phyloP scores from a whole-genome alignment of 2,797 vertebrate species.

The Poecilia gillii region DNA sequence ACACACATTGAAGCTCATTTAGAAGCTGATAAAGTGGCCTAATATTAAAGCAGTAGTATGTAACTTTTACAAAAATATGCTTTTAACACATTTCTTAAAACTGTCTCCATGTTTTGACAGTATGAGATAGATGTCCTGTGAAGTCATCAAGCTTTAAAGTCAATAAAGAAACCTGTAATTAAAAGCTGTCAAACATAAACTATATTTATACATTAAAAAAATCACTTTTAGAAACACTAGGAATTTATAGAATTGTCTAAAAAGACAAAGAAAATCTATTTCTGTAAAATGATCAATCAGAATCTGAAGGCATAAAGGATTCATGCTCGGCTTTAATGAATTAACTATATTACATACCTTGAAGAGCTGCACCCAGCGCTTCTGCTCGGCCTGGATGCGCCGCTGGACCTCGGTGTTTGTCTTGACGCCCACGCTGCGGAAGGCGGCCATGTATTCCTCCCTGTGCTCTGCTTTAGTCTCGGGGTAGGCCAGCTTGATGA shows the following conservation, averaged over 20 bases:
- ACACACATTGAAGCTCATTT: neutral
- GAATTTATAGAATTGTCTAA: neutral
- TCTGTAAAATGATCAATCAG: neutral
- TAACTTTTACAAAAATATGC: too few species aligned
- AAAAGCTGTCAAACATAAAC: neutral
- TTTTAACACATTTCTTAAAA: too few species aligned
- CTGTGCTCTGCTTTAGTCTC: constrained; percentile 96
- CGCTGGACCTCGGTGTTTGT: constrained; percentile 90
- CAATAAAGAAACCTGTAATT: neutral
- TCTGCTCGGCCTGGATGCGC: constrained; percentile 92
- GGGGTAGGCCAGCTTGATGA: constrained; percentile 96
- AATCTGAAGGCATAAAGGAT: neutral
- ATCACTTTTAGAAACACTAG: neutral
- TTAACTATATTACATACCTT: constrained; percentile 81
- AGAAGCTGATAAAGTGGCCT: neutral
- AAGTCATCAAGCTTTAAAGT: too few species aligned
- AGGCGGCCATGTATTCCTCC: constrained; percentile 92
- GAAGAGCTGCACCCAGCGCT: constrained; percentile 96
- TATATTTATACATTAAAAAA: neutral
- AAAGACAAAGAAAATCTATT: neutral
- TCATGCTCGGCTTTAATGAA: neutral
- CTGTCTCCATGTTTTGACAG: too few species aligned
- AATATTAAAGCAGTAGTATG: neutral
- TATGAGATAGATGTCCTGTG: too few species aligned
- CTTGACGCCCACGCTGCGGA: constrained; percentile 92